phyloP scores from a whole-genome alignment of 2,888 invertebrate genomes.

The Syrphus vitripennis region DNA sequence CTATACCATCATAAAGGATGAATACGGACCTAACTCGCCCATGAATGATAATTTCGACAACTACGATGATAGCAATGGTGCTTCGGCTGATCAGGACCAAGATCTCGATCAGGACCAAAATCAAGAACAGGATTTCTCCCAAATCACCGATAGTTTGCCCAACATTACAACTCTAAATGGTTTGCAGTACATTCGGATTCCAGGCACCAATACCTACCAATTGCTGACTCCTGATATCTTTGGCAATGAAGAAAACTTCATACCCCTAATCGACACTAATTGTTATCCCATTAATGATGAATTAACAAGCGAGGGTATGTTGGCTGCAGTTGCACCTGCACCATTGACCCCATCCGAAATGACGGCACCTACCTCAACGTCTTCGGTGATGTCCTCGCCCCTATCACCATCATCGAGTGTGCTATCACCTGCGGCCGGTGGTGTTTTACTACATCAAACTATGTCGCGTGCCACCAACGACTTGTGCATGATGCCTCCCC shows the following conservation, averaged over 20 bases:
- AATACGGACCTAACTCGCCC: conserved; percentile 76
- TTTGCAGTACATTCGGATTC: conserved; percentile 84
- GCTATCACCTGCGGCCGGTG: conserved; percentile 79
- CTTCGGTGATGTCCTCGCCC: conserved; percentile 63
- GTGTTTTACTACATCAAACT: conserved; percentile 76
- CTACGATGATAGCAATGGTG: conserved; percentile 74
- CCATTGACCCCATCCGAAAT: conserved; percentile 70
- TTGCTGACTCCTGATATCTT: conserved; percentile 84
- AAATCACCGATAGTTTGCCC: conserved; percentile 78
- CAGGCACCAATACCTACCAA: conserved; percentile 85
- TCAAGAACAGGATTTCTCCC: conserved; percentile 32
- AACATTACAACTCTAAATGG: conserved; percentile 81
- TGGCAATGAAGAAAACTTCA: conserved; percentile 85
- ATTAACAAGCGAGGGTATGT: conserved; percentile 78
- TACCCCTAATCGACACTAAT: conserved; percentile 81
- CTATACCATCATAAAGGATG: conserved; percentile 78
- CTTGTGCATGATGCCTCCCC: conserved; percentile 60
- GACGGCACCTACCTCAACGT: conserved; percentile 71
- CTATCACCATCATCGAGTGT: conserved; percentile 59
- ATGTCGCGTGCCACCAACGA: conserved; percentile 61
- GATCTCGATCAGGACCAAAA: background rate
- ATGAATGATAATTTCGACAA: conserved; percentile 75
- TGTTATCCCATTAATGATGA: conserved; percentile 75
- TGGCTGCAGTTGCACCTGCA: conserved; percentile 77
- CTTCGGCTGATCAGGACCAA: background rate